Conservation (phyloP, 2,888 invertebrate species). For the Tipula unca region DNA sequence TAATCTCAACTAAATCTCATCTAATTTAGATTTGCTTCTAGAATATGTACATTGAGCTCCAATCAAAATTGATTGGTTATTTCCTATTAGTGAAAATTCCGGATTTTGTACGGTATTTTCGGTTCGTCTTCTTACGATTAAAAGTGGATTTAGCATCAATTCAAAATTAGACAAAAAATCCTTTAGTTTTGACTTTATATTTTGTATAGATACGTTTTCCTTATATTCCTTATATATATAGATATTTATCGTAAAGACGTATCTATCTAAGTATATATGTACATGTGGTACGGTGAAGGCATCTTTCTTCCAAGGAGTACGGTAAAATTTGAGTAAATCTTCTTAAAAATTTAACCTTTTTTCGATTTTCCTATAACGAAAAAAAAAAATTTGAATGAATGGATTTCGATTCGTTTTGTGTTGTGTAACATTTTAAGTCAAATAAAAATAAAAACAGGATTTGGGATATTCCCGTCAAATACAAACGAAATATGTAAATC, state of each 20-base stretch:
- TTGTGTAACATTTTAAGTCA: neutral
- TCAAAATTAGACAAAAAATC: neutral
- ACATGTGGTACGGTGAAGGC: neutral
- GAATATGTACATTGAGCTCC: neutral
- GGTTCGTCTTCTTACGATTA: neutral
- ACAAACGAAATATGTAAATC: neutral
- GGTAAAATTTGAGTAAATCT: neutral
- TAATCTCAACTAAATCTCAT: neutral
- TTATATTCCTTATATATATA: neutral
- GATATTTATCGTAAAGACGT: neutral
- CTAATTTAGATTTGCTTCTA: neutral
- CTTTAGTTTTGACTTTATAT: neutral
- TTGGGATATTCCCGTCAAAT: neutral
- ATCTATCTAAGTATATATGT: neutral
- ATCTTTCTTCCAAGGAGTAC: neutral
- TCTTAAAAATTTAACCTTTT: neutral
- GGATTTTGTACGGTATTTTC: neutral
- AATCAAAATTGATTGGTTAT: slow-evolving; percentile 8
- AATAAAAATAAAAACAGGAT: neutral
- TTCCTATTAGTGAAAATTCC: neutral
- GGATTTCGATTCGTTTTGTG: neutral
- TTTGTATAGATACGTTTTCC: neutral
- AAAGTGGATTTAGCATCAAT: neutral
- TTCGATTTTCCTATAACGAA: neutral
- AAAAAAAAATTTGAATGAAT: neutral